Conservation (phyloP, 1,140 invertebrate genomes). For the Eupeodes corollae region DNA sequence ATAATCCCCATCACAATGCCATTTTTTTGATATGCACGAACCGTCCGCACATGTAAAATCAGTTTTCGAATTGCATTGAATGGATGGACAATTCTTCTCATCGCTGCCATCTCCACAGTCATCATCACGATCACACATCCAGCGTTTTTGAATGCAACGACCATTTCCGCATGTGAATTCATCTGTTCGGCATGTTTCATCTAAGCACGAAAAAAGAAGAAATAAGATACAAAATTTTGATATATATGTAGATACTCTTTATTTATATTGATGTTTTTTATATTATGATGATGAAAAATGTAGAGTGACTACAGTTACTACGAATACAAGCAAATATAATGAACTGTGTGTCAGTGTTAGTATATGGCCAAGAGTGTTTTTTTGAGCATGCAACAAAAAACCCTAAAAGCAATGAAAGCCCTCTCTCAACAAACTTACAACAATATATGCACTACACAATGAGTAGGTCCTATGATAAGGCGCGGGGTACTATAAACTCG, state of each 20-base stretch:
- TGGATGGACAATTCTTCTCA: constrained; percentile 60
- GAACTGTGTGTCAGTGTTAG: too few relatives aligned
- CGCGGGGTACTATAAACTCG: too few relatives aligned
- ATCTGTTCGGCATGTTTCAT: constrained; percentile 75
- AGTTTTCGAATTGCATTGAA: constrained; percentile 51
- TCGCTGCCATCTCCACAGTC: constrained; percentile 78
- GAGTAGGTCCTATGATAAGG: too few relatives aligned
- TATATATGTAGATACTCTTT: not conserved
- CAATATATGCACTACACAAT: too few relatives aligned
- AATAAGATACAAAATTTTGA: not conserved
- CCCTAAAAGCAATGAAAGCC: too few relatives aligned
- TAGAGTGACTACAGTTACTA: too few relatives aligned
- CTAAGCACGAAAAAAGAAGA: constrained; percentile 35
- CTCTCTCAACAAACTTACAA: too few relatives aligned
- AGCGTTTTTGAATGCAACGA: constrained; percentile 73
- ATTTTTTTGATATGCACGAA: constrained; percentile 58
- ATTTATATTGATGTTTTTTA: too few relatives aligned
- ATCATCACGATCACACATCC: constrained; percentile 79
- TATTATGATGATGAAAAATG: too few relatives aligned
- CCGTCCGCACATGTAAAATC: constrained; percentile 61
- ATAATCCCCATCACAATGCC: constrained; percentile 76
- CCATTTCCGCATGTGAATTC: constrained; percentile 84
- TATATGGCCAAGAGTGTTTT: too few relatives aligned
- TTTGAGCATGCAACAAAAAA: too few relatives aligned
- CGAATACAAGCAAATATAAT: too few relatives aligned